Conservation (phyloP, 2,888 invertebrate species). For the Trissolcus brochymenae region DNA sequence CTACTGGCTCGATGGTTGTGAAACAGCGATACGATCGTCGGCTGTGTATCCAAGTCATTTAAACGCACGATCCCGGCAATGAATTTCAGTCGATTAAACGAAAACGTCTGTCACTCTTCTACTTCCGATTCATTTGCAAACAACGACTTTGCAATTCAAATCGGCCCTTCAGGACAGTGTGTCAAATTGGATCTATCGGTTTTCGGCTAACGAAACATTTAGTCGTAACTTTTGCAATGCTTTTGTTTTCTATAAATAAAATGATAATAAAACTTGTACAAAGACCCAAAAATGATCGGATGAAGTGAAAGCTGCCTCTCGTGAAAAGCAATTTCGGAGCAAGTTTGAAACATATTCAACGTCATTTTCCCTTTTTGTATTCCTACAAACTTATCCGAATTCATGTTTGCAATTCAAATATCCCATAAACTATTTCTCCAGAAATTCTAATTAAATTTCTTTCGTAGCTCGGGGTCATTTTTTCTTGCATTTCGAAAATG, state of each 20-base stretch:
- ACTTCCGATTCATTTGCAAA: slow-evolving; percentile 4
- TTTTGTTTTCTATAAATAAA: too few relatives aligned
- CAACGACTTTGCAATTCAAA: slow-evolving; percentile 5
- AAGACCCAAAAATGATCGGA: too few relatives aligned
- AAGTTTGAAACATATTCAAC: not conserved
- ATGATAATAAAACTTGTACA: too few relatives aligned
- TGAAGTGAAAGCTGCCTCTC: too few relatives aligned
- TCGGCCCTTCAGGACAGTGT: not conserved
- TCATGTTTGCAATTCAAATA: slow-evolving; percentile 36
- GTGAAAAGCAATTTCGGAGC: too few relatives aligned
- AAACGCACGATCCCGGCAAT: slow-evolving; percentile 8
- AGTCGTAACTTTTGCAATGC: too few relatives aligned
- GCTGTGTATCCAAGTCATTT: slow-evolving; percentile 9
- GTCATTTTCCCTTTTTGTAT: slow-evolving; percentile 13
- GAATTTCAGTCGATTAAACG: slow-evolving; percentile 28
- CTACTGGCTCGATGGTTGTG: slow-evolving; percentile 30
- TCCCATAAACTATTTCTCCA: slow-evolving; percentile 19
- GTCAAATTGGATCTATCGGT: too few relatives aligned
- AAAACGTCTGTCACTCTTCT: slow-evolving; percentile 2
- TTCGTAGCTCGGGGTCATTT: slow-evolving; percentile 2
- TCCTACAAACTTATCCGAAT: slow-evolving; percentile 7
- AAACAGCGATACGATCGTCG: slow-evolving; percentile 11
- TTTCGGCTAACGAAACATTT: too few relatives aligned
- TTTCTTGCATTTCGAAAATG: slow-evolving; percentile 11
- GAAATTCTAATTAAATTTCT: slow-evolving; percentile 36